Conservation (phyloP, 2,797 vertebrate species). For the Liparis tanakae region DNA sequence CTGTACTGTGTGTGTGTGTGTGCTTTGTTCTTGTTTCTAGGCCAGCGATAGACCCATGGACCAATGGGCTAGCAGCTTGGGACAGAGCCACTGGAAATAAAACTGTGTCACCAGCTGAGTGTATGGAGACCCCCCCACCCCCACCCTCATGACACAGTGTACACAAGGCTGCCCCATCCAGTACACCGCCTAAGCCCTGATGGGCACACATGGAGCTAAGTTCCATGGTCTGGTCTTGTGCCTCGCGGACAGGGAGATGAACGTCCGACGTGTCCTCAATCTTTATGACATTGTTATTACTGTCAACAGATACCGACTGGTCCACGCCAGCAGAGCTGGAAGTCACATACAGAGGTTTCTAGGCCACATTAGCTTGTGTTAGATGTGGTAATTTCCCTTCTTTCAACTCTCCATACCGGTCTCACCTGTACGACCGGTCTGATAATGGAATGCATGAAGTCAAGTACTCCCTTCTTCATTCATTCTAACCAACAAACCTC, state of each 20-base stretch:
- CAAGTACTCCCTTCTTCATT: not conserved
- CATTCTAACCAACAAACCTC: not conserved
- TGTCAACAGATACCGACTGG: not conserved
- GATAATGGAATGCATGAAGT: not conserved
- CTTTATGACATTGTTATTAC: not conserved
- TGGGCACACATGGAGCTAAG: not conserved
- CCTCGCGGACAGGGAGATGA: not conserved
- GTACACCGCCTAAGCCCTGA: too few relatives aligned
- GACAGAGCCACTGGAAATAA: not conserved
- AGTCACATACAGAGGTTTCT: not conserved
- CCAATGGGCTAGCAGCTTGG: conserved; percentile 32
- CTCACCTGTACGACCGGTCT: not conserved
- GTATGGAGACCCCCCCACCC: not conserved
- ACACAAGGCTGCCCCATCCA: not conserved
- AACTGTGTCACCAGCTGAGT: not conserved
- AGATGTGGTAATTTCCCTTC: too few relatives aligned
- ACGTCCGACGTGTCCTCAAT: not conserved
- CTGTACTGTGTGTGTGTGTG: conserved; percentile 22
- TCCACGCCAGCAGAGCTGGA: not conserved
- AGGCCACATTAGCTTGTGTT: too few relatives aligned
- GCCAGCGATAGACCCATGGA: conserved; percentile 30
- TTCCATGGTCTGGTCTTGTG: too few relatives aligned
- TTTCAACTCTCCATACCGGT: not conserved
- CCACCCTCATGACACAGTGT: not conserved
- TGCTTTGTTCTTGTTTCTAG: conserved; percentile 64